Conservation (phyloP, 2,888 invertebrate genomes). For the Melinaea marsaeus region DNA sequence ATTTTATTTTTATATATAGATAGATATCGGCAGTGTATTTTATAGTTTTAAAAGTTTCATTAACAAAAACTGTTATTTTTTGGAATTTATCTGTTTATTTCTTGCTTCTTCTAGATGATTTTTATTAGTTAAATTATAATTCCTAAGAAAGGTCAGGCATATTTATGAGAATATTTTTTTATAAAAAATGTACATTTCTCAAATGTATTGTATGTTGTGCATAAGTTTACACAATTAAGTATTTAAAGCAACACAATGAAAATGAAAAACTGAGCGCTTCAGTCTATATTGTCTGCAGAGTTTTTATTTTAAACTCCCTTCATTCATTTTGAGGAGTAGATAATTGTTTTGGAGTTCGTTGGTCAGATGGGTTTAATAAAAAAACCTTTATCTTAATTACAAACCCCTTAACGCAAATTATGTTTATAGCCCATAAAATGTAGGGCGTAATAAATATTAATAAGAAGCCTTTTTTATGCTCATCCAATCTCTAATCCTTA, state of each 20-base stretch:
- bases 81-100: too few species aligned
- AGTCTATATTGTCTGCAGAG: constrained; percentile 6
- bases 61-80: too few species aligned
- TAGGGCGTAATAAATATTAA: not conserved
- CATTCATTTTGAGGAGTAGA: constrained; percentile 2
- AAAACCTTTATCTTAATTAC: not conserved
- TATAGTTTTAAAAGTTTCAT: too few species aligned
- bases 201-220: not conserved
- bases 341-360: constrained; percentile 11
- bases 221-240: constrained; percentile 3
- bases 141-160: too few species aligned
- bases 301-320: constrained; percentile 11
- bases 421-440: not conserved
- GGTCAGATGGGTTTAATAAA: not conserved
- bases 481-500: too few species aligned
- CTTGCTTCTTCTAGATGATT: too few species aligned
- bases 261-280: constrained; percentile 2
- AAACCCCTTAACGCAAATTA: not conserved
- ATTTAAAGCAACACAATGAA: constrained; percentile 3
- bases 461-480: too few species aligned
- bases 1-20: too few species aligned
- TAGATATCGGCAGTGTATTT: too few species aligned
- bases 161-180: not conserved
- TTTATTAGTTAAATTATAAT: too few species aligned
- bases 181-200: not conserved